These are phyloP conservation scores for Siniperca undulata DNA, from an alignment of 2,797 vertebrate genomes.

Conservation along the genomic window DNA sequence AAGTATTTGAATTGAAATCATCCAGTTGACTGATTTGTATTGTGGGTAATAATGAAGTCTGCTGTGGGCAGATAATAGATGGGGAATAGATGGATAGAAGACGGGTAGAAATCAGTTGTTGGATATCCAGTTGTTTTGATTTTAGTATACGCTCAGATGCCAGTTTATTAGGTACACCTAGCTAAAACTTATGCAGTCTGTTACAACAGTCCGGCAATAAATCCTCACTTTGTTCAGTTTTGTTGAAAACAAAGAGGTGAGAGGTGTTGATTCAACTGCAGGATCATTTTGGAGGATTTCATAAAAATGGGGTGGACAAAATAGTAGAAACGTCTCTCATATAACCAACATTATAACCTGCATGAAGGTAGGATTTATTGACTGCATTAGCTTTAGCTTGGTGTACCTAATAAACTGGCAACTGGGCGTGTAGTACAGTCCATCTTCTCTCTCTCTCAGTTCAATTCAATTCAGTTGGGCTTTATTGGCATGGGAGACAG, in stretches of 20 bases:
- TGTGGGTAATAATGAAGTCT: slow-evolving; percentile 20
- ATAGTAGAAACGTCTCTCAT: not conserved
- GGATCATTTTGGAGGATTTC: no score
- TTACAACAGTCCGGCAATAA: no score
- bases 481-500: no score
- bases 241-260: no score
- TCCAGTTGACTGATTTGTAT: slow-evolving; percentile 25
- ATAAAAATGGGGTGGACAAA: not conserved
- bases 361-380: not conserved
- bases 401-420: not conserved
- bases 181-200: no score
- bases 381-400: not conserved
- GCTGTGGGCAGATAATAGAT: not conserved
- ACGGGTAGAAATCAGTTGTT: not conserved
- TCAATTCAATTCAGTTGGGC: not conserved
- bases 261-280: no score
- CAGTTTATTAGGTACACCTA: no score
- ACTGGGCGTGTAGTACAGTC: slow-evolving; percentile 2
- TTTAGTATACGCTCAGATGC: not conserved
- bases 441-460: not conserved
- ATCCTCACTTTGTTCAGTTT: not conserved
- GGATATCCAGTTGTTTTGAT: not conserved
- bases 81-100: not conserved
- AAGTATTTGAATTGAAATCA: not conserved
- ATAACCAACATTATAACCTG: not conserved